Evolutionary conservation across 1,140 invertebrate species (phyloP).

Genomic region (Drosophila tani): DNA sequence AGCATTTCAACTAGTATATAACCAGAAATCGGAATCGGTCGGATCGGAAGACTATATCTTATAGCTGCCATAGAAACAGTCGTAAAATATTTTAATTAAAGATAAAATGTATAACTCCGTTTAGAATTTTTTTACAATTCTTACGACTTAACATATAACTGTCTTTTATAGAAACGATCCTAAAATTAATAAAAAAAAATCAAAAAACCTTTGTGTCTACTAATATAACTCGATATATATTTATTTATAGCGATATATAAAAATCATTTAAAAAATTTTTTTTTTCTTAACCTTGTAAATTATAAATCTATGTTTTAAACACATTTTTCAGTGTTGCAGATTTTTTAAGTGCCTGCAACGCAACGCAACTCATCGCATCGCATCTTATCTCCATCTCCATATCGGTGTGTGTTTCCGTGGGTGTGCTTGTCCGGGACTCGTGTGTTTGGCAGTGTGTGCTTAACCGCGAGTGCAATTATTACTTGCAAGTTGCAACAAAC

Average conservation of each 20-base stretch:
- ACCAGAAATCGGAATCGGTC: too few species aligned
- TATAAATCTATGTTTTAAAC: neutral
- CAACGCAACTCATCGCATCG: slow-evolving; percentile 21
- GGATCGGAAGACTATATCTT: too few species aligned
- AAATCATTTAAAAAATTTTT: neutral
- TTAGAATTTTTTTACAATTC: too few species aligned
- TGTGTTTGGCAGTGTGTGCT: slow-evolving; percentile 24
- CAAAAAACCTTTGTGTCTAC: too few species aligned
- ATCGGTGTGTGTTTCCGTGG: neutral
- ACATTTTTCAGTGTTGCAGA: slow-evolving; percentile 8
- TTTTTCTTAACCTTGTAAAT: neutral
- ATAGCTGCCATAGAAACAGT: too few species aligned
- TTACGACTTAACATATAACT: too few species aligned
- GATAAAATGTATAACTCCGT: too few species aligned
- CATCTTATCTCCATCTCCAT: slow-evolving; percentile 20
- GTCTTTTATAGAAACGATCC: too few species aligned
- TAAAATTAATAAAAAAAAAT: too few species aligned
- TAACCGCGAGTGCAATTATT: slow-evolving; percentile 69
- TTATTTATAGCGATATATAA: neutral
- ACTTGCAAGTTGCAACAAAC: slow-evolving; percentile 72
- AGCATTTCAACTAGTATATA: too few species aligned
- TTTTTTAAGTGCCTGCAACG: slow-evolving; percentile 58
- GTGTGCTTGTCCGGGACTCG: neutral
- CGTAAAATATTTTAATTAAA: too few species aligned
- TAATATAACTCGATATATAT: too few species aligned